phyloP scores from a whole-genome alignment of 2,888 invertebrate species.

The Ophion obscuratus region DNA sequence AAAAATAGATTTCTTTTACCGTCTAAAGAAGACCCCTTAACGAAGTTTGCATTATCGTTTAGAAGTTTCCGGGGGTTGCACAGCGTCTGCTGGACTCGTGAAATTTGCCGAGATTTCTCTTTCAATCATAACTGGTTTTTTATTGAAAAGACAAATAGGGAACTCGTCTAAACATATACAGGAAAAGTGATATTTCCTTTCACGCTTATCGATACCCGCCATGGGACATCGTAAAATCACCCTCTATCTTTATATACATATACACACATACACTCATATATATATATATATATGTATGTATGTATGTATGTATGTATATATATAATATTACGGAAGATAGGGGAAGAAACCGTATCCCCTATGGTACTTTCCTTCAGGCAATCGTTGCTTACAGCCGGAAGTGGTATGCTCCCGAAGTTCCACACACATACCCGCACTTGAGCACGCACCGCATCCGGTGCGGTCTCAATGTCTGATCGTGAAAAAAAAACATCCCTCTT shows the following conservation, averaged over 20 bases:
- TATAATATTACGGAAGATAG: constrained; percentile 17
- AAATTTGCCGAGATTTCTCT: neutral
- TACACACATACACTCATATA: no score
- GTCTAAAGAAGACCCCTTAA: no score
- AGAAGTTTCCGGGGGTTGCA: neutral
- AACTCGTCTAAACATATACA: constrained; percentile 1
- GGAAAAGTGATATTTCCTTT: constrained; percentile 67
- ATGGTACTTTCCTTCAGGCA: constrained; percentile 50
- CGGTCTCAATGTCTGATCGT: constrained; percentile 48
- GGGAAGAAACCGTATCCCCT: constrained; percentile 33
- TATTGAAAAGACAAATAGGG: neutral
- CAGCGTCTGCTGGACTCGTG: neutral
- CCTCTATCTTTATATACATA: constrained; percentile 19
- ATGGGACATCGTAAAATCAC: constrained; percentile 38
- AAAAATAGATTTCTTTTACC: no score
- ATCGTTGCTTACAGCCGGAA: constrained; percentile 72
- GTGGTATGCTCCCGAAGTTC: constrained; percentile 69
- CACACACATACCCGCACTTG: constrained; percentile 68
- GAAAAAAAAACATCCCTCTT: constrained; percentile 16
- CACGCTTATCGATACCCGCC: constrained; percentile 43
- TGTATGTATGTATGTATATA: neutral
- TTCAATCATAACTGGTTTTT: neutral
- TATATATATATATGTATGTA: no score
- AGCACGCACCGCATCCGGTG: constrained; percentile 54
- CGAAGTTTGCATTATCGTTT: neutral